Base-by-base conservation (phyloP, 2,888 invertebrate genomes). In the Palloptera scutellata region DNA sequence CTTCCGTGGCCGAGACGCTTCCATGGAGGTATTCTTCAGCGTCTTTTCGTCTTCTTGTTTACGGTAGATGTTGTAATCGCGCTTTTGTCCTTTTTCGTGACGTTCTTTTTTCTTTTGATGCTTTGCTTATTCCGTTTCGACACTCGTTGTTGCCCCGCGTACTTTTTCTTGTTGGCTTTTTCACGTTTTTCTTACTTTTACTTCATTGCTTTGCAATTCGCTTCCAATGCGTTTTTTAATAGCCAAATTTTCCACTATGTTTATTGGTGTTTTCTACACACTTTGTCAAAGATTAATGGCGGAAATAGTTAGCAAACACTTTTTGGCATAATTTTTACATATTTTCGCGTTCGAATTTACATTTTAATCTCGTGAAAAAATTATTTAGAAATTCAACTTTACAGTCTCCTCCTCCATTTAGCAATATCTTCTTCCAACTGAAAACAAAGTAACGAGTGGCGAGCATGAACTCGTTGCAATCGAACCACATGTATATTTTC, bases 1-100 rank as follows among this genome's bases (percentile, higher is more conserved):
- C 72, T 69, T 70, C 72, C 72, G 72, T 70, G 70, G 66, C 48
- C 68, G 62, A 65, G 68, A 69, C 68, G 42, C 11, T 45, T 6
- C 53, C 8, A 12, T 17, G 19, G 12, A 15, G 53, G 6, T 15
- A 15, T 19, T 5, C 17, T 53, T n/a, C 53, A 17, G 15, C 53
- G 53, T 53, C 17, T 53, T 19, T n/a, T 48, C 6, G 30, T 30
- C 30, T 30, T 48, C 13, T 48, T 4, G 48, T 48, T 48, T 13
- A 15, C 48, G 1, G 11, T 48, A 6, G 13, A 15, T 48, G 10
- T 48, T 8, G 48, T 48, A 10, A n/a, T 15, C 5, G 48, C 48
- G 15, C 48, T 48, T 13, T 15, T 48, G 11, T 15, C 15, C 48
- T 48, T 48, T n/a, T 15, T 13, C 11, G 13, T 13, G 48, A 4